phyloP scores from a whole-genome alignment of 2,888 invertebrate genomes.

The Idaea dimidiata region DNA sequence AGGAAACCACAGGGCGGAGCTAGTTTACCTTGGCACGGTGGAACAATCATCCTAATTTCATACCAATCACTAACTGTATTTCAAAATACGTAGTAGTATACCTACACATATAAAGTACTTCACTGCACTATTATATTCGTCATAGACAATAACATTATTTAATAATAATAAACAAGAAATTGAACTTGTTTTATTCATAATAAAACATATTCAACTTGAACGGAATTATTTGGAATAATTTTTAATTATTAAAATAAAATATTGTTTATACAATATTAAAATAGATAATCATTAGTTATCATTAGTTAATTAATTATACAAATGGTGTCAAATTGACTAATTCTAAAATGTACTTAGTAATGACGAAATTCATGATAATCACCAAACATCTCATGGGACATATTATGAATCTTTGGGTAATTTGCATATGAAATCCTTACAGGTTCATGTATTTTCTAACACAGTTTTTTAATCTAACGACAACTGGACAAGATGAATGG shows the following conservation, averaged over 20 bases:
- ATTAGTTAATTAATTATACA: constrained; percentile 23
- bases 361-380: constrained; percentile 8
- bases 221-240: constrained; percentile 35
- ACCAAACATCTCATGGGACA: neutral
- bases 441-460: neutral
- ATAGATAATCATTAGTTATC: constrained; percentile 17
- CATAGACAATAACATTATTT: constrained; percentile 12
- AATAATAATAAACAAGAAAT: neutral
- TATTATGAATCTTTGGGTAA: neutral
- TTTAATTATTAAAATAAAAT: neutral
- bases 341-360: constrained; percentile 4
- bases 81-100: constrained; percentile 22
- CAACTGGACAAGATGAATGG: neutral
- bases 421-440: neutral
- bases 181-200: constrained; percentile 31
- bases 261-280: constrained; percentile 1
- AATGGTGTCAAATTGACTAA: constrained; percentile 28
- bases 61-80: constrained; percentile 28
- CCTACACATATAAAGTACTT: constrained; percentile 2
- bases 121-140: neutral
- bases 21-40: neutral
- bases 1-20: no score
- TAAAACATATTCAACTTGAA: constrained; percentile 36
- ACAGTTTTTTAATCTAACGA: neutral
- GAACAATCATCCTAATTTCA: neutral